phyloP scores from a whole-genome alignment of 2,113 vertebrate genomes.

The Xiphophorus maculatus region DNA sequence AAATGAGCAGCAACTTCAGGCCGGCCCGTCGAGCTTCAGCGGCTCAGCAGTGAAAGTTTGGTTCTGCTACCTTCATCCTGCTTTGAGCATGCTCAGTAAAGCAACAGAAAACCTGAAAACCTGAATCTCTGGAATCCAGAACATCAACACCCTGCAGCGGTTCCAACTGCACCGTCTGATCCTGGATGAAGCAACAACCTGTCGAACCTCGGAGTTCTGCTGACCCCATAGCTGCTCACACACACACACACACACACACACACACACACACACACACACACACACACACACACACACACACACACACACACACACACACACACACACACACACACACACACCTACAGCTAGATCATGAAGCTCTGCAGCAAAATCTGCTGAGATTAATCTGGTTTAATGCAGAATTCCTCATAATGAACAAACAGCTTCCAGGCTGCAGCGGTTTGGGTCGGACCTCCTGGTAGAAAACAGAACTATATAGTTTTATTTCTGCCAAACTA shows the following conservation, averaged over 20 bases:
- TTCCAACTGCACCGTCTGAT: neutral
- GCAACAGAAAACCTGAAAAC: neutral
- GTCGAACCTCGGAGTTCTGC: no score
- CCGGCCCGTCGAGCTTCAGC: neutral
- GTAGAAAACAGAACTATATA: neutral
- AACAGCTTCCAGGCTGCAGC: neutral
- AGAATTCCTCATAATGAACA: no score
- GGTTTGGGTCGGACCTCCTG: neutral
- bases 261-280: no score
- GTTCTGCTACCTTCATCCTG: neutral
- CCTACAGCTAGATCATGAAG: no score
- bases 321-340: no score
- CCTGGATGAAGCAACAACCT: neutral
- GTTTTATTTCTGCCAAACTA: neutral
- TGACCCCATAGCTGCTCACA: neutral
- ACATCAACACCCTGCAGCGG: neutral
- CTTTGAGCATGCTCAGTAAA: neutral
- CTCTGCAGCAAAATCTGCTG: no score
- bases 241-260: no score
- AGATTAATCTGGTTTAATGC: no score
- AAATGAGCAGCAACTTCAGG: neutral
- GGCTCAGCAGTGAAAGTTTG: neutral
- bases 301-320: no score
- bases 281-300: no score
- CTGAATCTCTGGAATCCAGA: neutral